These are phyloP conservation scores for Hippocampus mohnikei DNA, from an alignment of 2,113 vertebrate genomes.

Conservation along the genomic window DNA sequence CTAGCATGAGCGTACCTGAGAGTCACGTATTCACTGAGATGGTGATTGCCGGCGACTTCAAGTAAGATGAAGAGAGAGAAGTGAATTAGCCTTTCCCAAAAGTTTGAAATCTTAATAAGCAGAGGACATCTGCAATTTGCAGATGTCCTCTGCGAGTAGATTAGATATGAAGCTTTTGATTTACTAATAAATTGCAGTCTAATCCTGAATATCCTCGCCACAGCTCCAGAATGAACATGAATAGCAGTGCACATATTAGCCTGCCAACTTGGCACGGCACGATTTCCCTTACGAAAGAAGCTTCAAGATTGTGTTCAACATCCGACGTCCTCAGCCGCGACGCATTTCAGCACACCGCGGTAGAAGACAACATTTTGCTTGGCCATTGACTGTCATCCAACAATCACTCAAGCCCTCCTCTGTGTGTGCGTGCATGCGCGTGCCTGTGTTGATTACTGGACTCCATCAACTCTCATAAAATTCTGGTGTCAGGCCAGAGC, in stretches of 20 bases:
- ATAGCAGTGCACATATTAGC: neutral
- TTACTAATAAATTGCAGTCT: slow-evolving; percentile 2
- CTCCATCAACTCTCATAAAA: slow-evolving; percentile 60
- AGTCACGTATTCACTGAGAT: too few species aligned
- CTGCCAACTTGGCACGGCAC: slow-evolving; percentile 4
- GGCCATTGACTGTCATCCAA: slow-evolving; percentile 49
- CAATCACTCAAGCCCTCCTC: slow-evolving; percentile 57
- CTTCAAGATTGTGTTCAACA: neutral
- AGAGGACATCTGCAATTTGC: neutral
- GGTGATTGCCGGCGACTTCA: too few species aligned
- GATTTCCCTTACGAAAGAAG: slow-evolving; percentile 1
- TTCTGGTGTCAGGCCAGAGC: slow-evolving; percentile 22
- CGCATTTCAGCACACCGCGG: neutral
- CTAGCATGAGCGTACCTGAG: too few species aligned
- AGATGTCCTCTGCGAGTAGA: neutral
- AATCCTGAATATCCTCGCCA: slow-evolving; percentile 1
- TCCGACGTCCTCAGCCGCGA: neutral
- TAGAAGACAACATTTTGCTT: neutral
- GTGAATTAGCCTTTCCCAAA: neutral
- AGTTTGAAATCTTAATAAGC: slow-evolving; percentile 5
- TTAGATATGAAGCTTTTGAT: neutral
- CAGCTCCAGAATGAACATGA: slow-evolving; percentile 1
- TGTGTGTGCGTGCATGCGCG: neutral
- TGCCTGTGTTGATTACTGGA: slow-evolving; percentile 51
- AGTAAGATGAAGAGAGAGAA: neutral